Conservation (phyloP, 1,140 invertebrate species). For the Ephestia elutella region DNA sequence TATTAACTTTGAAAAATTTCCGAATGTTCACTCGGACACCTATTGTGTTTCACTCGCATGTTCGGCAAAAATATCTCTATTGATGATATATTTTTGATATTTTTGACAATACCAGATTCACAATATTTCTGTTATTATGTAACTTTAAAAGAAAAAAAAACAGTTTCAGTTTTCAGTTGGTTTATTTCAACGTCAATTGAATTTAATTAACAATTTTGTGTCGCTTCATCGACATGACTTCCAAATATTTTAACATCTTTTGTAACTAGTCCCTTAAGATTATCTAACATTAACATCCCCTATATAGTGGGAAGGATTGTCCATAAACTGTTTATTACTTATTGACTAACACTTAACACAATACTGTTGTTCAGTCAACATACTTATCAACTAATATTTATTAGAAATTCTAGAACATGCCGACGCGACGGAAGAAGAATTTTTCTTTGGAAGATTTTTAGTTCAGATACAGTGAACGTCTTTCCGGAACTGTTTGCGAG, state of each 20-base stretch:
- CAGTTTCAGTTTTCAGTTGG: background rate
- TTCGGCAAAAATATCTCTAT: no score
- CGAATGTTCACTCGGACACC: no score
- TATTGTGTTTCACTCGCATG: no score
- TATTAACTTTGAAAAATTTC: no score
- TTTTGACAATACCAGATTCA: no score
- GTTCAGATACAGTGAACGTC: conserved; percentile 63
- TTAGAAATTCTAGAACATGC: background rate
- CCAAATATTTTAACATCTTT: background rate
- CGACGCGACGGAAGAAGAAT: background rate
- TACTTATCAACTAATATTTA: background rate
- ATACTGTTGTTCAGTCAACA: conserved; percentile 2
- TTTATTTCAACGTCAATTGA: conserved; percentile 2
- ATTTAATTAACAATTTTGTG: conserved; percentile 1
- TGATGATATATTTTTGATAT: no score
- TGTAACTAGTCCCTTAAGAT: background rate
- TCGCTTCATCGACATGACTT: background rate
- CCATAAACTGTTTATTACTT: background rate
- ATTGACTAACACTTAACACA: background rate
- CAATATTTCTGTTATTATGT: no score
- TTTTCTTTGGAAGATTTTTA: conserved; percentile 22
- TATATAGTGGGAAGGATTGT: conserved; percentile 2
- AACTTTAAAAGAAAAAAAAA: no score
- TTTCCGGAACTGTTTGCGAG: conserved; percentile 69
- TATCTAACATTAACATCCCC: background rate